Evolutionary conservation across 2,113 vertebrate genomes (phyloP).

Genomic region (Plectropomus leopardus): DNA sequence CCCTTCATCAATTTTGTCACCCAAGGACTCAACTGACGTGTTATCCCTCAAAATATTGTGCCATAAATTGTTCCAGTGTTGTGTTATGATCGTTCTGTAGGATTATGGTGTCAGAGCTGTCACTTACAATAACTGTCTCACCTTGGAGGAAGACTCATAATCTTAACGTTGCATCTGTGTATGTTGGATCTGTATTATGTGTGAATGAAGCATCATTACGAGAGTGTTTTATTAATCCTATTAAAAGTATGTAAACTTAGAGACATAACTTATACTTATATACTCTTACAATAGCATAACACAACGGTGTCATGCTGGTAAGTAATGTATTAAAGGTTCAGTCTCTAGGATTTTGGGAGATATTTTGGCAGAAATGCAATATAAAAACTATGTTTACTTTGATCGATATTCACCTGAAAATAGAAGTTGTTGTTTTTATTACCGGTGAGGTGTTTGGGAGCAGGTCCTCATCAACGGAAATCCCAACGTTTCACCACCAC

Average conservation of each 20-base stretch:
- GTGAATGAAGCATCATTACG: not conserved
- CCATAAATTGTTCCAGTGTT: not conserved
- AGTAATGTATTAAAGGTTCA: too few species aligned
- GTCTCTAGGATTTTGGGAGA: too few species aligned
- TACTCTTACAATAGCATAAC: too few species aligned
- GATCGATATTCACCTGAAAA: too few species aligned
- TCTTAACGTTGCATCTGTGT: not conserved
- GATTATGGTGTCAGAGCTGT: not conserved
- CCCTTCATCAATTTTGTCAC: constrained; percentile 4
- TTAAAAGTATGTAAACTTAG: not conserved
- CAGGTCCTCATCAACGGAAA: too few species aligned
- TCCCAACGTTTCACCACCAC: too few species aligned
- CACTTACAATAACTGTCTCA: not conserved
- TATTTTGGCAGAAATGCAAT: too few species aligned
- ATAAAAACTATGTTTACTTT: too few species aligned
- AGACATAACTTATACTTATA: not conserved
- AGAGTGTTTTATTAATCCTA: not conserved
- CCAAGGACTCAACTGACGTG: constrained; percentile 19
- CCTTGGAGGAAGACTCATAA: not conserved
- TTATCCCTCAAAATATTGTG: not conserved
- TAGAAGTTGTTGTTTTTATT: too few species aligned
- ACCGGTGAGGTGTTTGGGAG: too few species aligned
- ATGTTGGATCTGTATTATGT: not conserved
- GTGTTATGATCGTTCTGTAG: not conserved
- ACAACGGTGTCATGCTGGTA: too few species aligned